Percentiles rank a stretch among this genome's conserved stretches.
Evolutionary conservation across 2,113 vertebrate genomes (phyloP).

Genomic region (Egretta garzetta): DNA sequence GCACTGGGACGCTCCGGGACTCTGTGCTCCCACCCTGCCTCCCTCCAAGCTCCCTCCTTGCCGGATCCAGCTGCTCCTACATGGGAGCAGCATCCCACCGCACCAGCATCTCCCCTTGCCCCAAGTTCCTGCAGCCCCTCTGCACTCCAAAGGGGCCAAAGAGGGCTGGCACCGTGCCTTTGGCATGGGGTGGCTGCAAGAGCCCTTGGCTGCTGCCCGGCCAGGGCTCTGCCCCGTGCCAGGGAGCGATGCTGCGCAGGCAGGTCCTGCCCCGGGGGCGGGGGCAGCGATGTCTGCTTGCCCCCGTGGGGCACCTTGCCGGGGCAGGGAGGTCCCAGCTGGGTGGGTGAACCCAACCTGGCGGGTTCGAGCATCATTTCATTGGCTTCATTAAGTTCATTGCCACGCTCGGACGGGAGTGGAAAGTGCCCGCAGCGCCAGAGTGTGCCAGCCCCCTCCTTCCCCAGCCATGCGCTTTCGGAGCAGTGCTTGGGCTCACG

Average conservation of each 20-base stretch:
- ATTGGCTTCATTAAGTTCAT: conserved; percentile 54
- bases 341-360: not conserved
- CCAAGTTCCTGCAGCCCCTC: not conserved
- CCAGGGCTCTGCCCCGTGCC: not conserved
- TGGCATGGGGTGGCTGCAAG: fast-evolving
- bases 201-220: not conserved
- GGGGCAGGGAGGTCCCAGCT: not conserved
- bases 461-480: fast-evolving
- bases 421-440: conserved; percentile 12
- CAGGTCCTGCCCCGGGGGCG: not conserved
- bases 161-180: not conserved
- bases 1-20: not conserved
- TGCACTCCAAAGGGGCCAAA: not conserved
- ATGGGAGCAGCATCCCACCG: not conserved
- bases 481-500: not conserved
- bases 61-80: not conserved
- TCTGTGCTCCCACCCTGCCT: not conserved
- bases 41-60: not conserved
- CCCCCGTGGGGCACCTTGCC: not conserved
- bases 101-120: not conserved
- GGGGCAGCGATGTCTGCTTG: not conserved
- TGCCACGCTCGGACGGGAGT: conserved; percentile 8
- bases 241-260: not conserved
- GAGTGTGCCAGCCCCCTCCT: not conserved
- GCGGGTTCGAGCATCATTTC: not conserved